phyloP scores from a whole-genome alignment of 1,140 invertebrate species.

The Drosophila nigrodunni region DNA sequence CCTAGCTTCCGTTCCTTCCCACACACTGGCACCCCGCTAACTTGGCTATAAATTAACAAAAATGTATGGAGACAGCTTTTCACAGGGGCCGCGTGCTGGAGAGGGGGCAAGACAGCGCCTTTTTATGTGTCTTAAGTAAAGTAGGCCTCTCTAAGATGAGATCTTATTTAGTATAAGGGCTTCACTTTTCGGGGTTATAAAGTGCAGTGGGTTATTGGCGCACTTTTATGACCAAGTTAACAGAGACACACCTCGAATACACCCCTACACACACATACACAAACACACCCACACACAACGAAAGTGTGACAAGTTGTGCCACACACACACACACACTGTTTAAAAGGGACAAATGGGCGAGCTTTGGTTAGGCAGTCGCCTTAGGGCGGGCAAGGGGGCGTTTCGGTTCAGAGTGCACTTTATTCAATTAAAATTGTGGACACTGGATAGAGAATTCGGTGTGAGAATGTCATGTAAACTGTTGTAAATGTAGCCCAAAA shows the following conservation, averaged over 20 bases:
- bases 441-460: not conserved
- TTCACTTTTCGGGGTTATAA: constrained; percentile 41
- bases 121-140: constrained; percentile 57
- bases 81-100: not conserved
- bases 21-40: constrained; percentile 17
- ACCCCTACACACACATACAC: too few species aligned
- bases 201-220: constrained; percentile 81
- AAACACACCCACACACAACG: constrained; percentile 52
- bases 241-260: constrained; percentile 24
- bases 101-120: constrained; percentile 11
- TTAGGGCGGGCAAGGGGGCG: constrained; percentile 13
- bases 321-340: not conserved
- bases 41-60: constrained; percentile 81
- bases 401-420: constrained; percentile 66
- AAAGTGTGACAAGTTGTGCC: constrained; percentile 76
- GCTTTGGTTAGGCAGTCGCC: not conserved
- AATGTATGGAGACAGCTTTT: constrained; percentile 60
- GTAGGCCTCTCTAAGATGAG: constrained; percentile 44
- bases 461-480: constrained; percentile 49
- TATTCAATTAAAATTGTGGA: constrained; percentile 76
- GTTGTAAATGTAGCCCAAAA: constrained; percentile 68
- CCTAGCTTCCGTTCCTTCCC: not conserved
- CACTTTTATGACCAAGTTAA: constrained; percentile 67
- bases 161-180: not conserved
- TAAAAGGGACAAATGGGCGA: not conserved